phyloP scores from a whole-genome alignment of 2,797 vertebrate species.

The Danio choprae region DNA sequence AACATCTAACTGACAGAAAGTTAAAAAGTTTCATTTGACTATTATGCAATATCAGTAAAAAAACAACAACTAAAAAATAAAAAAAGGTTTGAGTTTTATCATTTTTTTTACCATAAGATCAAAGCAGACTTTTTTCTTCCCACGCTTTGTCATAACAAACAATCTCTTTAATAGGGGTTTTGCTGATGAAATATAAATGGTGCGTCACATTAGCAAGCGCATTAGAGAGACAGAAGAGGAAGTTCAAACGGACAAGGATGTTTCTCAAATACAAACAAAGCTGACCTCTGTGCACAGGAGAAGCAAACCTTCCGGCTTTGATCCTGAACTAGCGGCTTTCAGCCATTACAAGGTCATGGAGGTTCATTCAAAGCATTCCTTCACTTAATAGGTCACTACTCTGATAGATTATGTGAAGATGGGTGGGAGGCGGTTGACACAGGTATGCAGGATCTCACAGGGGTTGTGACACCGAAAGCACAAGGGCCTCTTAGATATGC shows the following conservation, averaged over 20 bases:
- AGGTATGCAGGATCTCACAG: conserved; percentile 17
- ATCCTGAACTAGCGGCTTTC: conserved; percentile 72
- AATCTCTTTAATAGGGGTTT: not conserved
- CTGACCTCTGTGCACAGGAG: conserved; percentile 44
- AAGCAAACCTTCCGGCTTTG: conserved; percentile 61
- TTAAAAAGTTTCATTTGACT: no score
- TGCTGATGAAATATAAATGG: conserved; percentile 28
- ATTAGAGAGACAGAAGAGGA: conserved; percentile 30
- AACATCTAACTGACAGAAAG: no score
- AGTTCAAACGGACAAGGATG: conserved; percentile 19
- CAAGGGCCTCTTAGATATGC: not conserved
- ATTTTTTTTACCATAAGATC: not conserved
- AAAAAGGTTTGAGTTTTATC: no score
- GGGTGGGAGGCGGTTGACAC: conserved; percentile 23
- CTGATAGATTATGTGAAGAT: conserved; percentile 52
- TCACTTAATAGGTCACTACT: conserved; percentile 74
- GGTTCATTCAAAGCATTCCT: conserved; percentile 72
- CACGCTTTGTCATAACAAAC: not conserved
- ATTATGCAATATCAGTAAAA: no score
- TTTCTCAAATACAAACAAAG: conserved; percentile 45
- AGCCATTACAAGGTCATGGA: conserved; percentile 68
- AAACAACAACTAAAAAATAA: no score
- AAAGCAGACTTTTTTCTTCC: not conserved
- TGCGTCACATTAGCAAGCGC: conserved; percentile 19
- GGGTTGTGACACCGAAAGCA: conserved; percentile 17